Evolutionary conservation across 2,797 vertebrate species (phyloP), one percentile per base, ranked within the genome.

Genomic region (Phoeniculus purpureus): DNA sequence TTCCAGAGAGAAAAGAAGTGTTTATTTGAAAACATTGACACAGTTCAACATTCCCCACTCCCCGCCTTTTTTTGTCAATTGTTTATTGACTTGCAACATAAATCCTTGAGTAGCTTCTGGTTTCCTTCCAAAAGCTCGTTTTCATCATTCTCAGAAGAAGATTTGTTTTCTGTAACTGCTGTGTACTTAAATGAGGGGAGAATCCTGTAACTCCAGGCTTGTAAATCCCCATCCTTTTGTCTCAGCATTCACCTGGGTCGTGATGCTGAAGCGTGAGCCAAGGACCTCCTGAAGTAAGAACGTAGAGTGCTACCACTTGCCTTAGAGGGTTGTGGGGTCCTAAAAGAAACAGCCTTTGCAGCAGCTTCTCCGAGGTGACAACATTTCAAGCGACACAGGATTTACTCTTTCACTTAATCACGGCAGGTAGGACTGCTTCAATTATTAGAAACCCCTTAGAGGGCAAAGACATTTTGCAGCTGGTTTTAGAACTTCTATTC

Each of bases 1-100:
- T 96, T 79, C 54, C 74, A 60, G 61, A 84, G 40, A 54, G 22
- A 71, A 87, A 80, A 64, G 8, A 70, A 79, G 17, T 66, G 50
- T 81, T 82, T 85, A 34, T 72, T 74, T 94, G 54, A 82, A 88
- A 88, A 74, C 78, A 80, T 32, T n/a, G 58, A 32, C 70, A 76
- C 10, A 54, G 29, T 76, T 90, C 77, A 81, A 56, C 34, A 31
- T 74, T 81, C 32, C 4, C 25, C 23, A 48, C 20, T 3, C 25
- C 10, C 40, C 37, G 20, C 20, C 9, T 18, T 72, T 26, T 55
- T 74, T 81, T 64, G 51, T 48, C 71, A 34, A 59, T 68, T 87
- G 55, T 81, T 34, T 66, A 10, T 59, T 22, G 31, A 85, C 47
- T 86, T 77, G 22, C 56, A 74, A 64, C 60, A 40, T 6, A 26